These are phyloP conservation scores for Microcaecilia unicolor DNA, from an alignment of 2,797 vertebrate species.

Conservation along the genomic window DNA sequence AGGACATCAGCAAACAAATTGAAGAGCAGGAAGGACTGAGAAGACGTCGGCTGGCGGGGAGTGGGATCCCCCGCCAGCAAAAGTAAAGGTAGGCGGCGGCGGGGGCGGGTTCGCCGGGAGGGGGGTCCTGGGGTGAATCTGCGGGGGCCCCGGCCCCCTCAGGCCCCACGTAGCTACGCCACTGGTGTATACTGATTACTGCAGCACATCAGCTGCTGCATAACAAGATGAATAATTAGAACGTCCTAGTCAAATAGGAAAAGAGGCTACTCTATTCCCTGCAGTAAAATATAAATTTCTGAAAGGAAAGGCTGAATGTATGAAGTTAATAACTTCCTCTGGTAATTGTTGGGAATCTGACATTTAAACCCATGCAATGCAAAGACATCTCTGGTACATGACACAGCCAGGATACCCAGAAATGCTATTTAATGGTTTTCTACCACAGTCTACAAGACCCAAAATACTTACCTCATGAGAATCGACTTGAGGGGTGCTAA, in stretches of 20 bases:
- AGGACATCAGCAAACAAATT: too few relatives aligned
- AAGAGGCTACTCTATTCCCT: too few relatives aligned
- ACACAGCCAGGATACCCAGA: background rate
- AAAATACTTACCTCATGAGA: background rate
- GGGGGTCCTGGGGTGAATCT: too few relatives aligned
- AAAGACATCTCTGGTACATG: slow-evolving; percentile 1
- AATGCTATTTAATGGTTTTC: slow-evolving; percentile 1
- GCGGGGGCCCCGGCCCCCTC: too few relatives aligned
- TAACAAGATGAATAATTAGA: too few relatives aligned
- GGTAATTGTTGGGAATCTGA: slow-evolving; percentile 17
- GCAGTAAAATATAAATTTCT: too few relatives aligned
- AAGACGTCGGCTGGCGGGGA: too few relatives aligned
- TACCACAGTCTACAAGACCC: background rate
- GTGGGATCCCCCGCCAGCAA: too few relatives aligned
- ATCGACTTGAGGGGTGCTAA: background rate
- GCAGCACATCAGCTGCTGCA: slow-evolving; percentile 28
- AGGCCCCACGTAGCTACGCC: too few relatives aligned
- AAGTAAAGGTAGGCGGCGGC: too few relatives aligned
- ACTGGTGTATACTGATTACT: slow-evolving; percentile 32
- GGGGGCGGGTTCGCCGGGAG: too few relatives aligned
- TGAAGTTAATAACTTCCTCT: slow-evolving; percentile 14
- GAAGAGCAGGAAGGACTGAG: too few relatives aligned
- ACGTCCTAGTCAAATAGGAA: background rate
- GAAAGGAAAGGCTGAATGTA: slow-evolving; percentile 14
- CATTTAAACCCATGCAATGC: slow-evolving; percentile 10